phyloP scores from a whole-genome alignment of 2,888 invertebrate genomes.

The Teleiodes luculella region DNA sequence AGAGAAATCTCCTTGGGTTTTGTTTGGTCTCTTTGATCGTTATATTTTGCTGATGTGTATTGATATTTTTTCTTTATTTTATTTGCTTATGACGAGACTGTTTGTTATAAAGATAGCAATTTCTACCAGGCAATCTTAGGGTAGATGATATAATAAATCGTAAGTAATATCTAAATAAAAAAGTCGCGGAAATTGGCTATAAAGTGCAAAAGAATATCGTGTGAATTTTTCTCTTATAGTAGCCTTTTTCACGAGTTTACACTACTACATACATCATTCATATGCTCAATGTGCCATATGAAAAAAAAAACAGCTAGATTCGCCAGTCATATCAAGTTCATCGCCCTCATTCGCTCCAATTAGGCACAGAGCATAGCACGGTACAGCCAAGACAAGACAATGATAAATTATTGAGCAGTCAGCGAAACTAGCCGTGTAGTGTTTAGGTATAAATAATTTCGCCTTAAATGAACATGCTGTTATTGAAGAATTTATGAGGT shows the following conservation, averaged over 20 bases:
- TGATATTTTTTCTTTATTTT: background rate
- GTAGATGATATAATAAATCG: too few relatives aligned
- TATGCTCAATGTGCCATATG: too few relatives aligned
- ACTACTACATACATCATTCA: too few relatives aligned
- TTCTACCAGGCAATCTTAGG: too few relatives aligned
- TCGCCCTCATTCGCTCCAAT: conserved; percentile 3
- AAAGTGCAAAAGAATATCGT: too few relatives aligned
- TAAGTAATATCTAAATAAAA: too few relatives aligned
- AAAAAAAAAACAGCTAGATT: background rate
- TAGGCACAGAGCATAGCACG: background rate
- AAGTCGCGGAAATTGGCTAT: too few relatives aligned
- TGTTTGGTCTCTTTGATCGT: background rate
- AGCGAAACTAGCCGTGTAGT: background rate
- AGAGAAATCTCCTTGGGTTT: background rate
- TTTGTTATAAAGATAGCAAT: too few relatives aligned
- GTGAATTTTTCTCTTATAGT: too few relatives aligned
- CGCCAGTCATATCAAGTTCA: background rate
- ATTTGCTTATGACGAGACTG: background rate
- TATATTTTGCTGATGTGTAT: background rate
- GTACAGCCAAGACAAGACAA: conserved; percentile 4
- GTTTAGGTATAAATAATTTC: background rate
- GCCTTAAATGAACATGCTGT: background rate
- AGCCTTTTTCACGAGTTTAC: too few relatives aligned
- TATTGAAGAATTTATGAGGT: background rate
- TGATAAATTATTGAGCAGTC: background rate